Evolutionary conservation across 2,797 vertebrate species (phyloP), one percentile per base, ranked within the genome.

Genomic region (Rhinatrema bivittatum): DNA sequence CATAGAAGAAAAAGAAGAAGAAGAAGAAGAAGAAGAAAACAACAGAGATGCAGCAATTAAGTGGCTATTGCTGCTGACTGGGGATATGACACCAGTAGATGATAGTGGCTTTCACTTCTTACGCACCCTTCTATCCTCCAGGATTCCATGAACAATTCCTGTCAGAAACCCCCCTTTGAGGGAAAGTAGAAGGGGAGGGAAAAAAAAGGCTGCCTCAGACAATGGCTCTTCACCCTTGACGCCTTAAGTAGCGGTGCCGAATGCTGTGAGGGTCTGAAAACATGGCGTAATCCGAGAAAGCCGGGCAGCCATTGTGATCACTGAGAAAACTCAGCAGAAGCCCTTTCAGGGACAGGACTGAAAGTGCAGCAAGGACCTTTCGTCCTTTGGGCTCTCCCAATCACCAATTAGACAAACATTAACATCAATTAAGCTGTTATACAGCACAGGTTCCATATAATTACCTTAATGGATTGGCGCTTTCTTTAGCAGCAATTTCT

Each of bases 361-460:
- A 93, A 94, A 94, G 89, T 93, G 90, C 91, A 94, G 91, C 89
- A 88, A 92, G 90, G 87, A 93, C 88, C 91, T 90, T 91, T 91
- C 88, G 88, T 91, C 89, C 89, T 89, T 89, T 91, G 81, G 81
- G 87, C 84, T 87, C 83, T 86, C 86, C 84, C 86, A 87, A 88
- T 88, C 88, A 91, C 93, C 93, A 97, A 98, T 98, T 98, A 98
- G 92, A 93, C 93, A 96, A 97, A 97, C 93, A 97, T 98, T 97
- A 97, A 97, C 93, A 96, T 97, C 93, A 96, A 97, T 97, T 98
- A 98, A 95, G 91, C 91, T 92, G 93, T 94, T 91, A 93, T 91
- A 93, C 91, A 90, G 94, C 93, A 94, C 90, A 90, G 93, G 94
- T 94, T 97, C 91, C 88, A 93, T 94, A 98, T 98, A 98, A 98